A percentile compares a stretch with the other conserved stretches of the same genome.
phyloP scores from a whole-genome alignment of 2,797 vertebrate species.

The Chromis chromis region DNA sequence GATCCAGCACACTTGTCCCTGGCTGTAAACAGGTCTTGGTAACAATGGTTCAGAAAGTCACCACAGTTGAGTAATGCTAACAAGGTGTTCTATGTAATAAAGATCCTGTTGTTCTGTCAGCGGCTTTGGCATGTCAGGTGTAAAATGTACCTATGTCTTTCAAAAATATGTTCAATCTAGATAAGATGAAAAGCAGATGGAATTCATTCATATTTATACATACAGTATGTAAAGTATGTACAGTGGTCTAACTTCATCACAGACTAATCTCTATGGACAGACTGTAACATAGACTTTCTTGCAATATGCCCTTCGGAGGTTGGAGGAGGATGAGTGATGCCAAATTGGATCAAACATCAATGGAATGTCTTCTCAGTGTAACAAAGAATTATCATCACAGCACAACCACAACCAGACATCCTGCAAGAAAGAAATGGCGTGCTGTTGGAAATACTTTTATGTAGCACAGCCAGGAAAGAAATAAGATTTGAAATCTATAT shows the following conservation, averaged over 20 bases:
- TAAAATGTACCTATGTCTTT: no score
- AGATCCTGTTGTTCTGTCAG: not conserved
- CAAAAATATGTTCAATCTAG: no score
- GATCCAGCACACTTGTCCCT: slow-evolving; percentile 29
- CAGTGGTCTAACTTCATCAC: no score
- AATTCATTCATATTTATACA: no score
- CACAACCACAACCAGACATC: slow-evolving; percentile 17
- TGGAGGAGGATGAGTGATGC: slow-evolving; percentile 19
- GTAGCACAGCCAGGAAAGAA: not conserved
- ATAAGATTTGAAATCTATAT: not conserved
- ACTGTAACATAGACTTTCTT: slow-evolving; percentile 6
- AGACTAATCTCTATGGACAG: slow-evolving; percentile 5
- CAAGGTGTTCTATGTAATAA: not conserved
- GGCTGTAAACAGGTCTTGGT: slow-evolving; percentile 29
- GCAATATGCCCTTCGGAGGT: slow-evolving; percentile 29
- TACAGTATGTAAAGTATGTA: no score
- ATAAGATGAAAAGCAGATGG: no score
- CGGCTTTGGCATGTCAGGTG: no score
- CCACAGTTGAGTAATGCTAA: slow-evolving; percentile 2
- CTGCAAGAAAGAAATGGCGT: slow-evolving; percentile 4
- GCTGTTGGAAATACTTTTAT: not conserved
- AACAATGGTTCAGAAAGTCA: slow-evolving; percentile 32
- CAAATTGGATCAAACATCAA: slow-evolving; percentile 32
- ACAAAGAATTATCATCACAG: slow-evolving; percentile 36
- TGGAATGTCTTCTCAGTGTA: slow-evolving; percentile 30